Conservation (phyloP, 2,888 invertebrate genomes). For the Caenorhabditis auriculariae region DNA sequence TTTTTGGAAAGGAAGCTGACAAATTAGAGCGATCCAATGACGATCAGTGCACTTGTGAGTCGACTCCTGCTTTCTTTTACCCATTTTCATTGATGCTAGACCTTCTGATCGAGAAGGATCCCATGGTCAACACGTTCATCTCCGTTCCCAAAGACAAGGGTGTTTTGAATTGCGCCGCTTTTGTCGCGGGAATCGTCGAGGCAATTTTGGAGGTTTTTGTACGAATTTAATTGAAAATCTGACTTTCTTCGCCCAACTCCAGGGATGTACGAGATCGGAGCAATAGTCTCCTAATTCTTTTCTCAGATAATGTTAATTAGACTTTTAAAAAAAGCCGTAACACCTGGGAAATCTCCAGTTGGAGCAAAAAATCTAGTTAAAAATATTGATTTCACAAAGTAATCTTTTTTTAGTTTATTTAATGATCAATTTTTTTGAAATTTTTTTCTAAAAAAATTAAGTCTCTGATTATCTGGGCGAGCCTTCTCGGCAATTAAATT, state of each 20-base stretch:
- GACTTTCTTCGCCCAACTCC: not conserved
- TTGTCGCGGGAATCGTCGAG: conserved; percentile 95
- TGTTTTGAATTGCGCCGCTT: conserved; percentile 95
- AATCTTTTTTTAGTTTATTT: no score
- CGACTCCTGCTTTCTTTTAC: not conserved
- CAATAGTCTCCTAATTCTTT: no score
- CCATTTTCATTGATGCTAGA: conserved; percentile 68
- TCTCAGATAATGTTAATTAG: no score
- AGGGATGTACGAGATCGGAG: no score
- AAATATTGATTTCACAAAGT: no score
- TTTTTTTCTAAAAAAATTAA: no score
- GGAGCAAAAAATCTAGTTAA: no score
- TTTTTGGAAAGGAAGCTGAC: conserved; percentile 97
- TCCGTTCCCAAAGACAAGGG: conserved; percentile 96
- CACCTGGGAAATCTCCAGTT: no score
- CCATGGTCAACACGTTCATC: conserved; percentile 91
- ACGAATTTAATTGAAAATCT: not conserved
- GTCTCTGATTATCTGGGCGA: no score
- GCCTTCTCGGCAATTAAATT: no score
- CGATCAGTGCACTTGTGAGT: conserved; percentile 83
- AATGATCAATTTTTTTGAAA: no score
- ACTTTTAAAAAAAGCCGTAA: no score
- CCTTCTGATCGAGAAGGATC: conserved; percentile 97
- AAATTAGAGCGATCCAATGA: conserved; percentile 97
- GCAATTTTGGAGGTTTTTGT: conserved; percentile 74